These are phyloP conservation scores for Volucella inflata DNA, from an alignment of 2,888 invertebrate genomes.

Conservation along the genomic window DNA sequence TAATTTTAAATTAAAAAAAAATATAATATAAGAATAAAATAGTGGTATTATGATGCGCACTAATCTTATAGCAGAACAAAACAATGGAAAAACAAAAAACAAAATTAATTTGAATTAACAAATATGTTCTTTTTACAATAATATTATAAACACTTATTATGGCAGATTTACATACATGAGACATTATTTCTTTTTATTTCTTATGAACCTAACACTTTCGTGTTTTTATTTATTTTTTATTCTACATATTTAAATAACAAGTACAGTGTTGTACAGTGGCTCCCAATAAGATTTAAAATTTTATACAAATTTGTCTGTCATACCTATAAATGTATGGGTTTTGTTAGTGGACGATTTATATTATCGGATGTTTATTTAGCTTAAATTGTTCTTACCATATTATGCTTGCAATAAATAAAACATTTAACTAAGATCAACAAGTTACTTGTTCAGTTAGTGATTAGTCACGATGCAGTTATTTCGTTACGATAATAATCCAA, in stretches of 20 bases:
- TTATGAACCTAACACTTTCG: not conserved
- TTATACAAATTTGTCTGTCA: not conserved
- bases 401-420: too few relatives aligned
- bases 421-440: too few relatives aligned
- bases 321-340: too few relatives aligned
- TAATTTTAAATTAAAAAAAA: constrained; percentile 31
- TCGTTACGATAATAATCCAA: too few relatives aligned
- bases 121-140: not conserved
- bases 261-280: not conserved
- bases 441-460: too few relatives aligned
- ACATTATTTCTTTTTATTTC: constrained; percentile 25
- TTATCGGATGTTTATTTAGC: not conserved
- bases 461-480: too few relatives aligned
- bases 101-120: constrained; percentile 30
- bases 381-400: too few relatives aligned
- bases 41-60: constrained; percentile 52
- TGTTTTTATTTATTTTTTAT: constrained; percentile 4
- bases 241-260: constrained; percentile 7
- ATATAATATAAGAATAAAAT: too few relatives aligned
- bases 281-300: not conserved
- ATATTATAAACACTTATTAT: constrained; percentile 53
- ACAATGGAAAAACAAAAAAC: constrained; percentile 23
- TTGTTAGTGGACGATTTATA: not conserved
- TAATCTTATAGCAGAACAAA: constrained; percentile 31
- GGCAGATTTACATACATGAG: constrained; percentile 58